These are phyloP conservation scores for Bilobella aurantiaca DNA, from an alignment of 1,140 invertebrate species.

Conservation along the genomic window DNA sequence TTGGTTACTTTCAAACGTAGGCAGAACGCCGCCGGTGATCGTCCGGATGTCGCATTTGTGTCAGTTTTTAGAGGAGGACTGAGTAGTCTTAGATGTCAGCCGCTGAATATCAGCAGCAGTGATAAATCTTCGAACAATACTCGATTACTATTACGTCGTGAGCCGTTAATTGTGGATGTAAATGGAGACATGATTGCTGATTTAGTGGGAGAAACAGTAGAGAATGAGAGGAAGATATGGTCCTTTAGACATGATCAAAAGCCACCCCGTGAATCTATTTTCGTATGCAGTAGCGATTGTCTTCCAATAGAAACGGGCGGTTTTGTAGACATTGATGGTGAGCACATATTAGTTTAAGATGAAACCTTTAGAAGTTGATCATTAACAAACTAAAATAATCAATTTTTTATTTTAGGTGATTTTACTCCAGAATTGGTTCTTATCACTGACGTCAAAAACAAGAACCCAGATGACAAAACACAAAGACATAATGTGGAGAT, in stretches of 20 bases:
- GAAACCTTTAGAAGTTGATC: neutral
- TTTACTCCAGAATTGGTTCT: conserved; percentile 16
- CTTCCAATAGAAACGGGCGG: neutral
- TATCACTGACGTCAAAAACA: neutral
- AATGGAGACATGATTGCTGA: conserved; percentile 91
- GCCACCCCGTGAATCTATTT: neutral
- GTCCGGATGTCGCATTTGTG: conserved; percentile 15
- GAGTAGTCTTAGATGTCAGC: conserved; percentile 27
- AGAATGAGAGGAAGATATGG: conserved; percentile 3
- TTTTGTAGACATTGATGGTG: conserved; percentile 17
- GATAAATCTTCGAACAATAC: conserved; percentile 43
- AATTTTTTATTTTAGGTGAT: conserved; percentile 3
- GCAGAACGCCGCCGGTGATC: conserved; percentile 24
- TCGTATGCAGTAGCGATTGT: neutral
- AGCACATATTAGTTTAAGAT: neutral
- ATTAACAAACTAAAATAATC: neutral
- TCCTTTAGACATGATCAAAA: neutral
- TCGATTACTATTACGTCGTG: conserved; percentile 42
- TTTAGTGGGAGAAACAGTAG: conserved; percentile 57
- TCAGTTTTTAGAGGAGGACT: conserved; percentile 38
- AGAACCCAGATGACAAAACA: neutral
- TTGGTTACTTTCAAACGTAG: conserved; percentile 60
- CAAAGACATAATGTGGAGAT: neutral
- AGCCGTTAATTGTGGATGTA: conserved; percentile 77
- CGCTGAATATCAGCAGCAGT: neutral